Evolutionary conservation across 1,140 invertebrate genomes (phyloP), one percentile per base, ranked within the genome.

Genomic region (Ceratitis capitata): DNA sequence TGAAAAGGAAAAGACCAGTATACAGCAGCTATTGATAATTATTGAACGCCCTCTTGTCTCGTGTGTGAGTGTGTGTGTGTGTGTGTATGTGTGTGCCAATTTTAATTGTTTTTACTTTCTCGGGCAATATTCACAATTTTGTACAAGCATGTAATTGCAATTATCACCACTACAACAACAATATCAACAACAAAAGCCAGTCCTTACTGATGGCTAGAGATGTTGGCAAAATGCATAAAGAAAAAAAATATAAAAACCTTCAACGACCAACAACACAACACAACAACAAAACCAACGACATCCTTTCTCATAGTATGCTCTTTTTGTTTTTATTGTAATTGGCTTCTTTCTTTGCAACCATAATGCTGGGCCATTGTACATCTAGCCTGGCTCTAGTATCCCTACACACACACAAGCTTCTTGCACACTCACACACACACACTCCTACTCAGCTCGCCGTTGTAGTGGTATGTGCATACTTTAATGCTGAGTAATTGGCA

Each of bases 401-500:
- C 19, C 0, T n/a, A 9, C n/a, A 9, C 51, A 56, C 2, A 56
- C 51, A 23, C 4, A 23, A 64, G 35, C 64, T 39, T 16, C 19
- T 29, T 32, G 6, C 56, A 2, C 0, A 58, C n/a, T 58, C 10
- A 6, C 26, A 4, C 9, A 1, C 3, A 7, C 61, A 69, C 56
- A 58, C 26, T 23, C 23, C 0, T 2, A 3, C 23, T 9, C 56
- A 7, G n/a, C 9, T 26, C 56, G 4, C 14, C 56, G 10, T 56
- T 23, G 3, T 3, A 16, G 3, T 12, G 26, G 5, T 19, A 14
- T n/a, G n/a, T 19, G 29, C n/a, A 4, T 1, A 39, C 29, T 39
- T 69, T 69, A 69, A 42, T 69, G 35, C 64, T 69, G 64, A 39
- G 16, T 39, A 69, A 69, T 69, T 69, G 64, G 64, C 64, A 42